phyloP scores from a whole-genome alignment of 1,140 invertebrate species.

The Cyrtorhinus lividipennis region DNA sequence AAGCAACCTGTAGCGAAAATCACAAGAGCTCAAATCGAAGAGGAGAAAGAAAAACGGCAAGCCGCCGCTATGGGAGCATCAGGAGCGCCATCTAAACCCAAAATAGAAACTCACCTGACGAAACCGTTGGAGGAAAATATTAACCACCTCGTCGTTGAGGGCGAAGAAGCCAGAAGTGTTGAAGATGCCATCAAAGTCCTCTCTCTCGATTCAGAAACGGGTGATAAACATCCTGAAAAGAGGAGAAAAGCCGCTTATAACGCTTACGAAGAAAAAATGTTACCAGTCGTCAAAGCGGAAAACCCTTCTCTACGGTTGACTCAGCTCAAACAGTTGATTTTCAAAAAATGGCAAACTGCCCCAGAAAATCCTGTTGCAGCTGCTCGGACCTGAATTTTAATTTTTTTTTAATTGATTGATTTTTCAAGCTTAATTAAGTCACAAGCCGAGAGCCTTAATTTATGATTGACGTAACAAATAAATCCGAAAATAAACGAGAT shows the following conservation, averaged over 20 bases:
- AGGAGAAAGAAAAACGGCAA: constrained; percentile 44
- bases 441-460: too few species aligned
- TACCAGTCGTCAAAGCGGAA: constrained; percentile 79
- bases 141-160: constrained; percentile 70
- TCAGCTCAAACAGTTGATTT: constrained; percentile 66
- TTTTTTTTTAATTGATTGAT: too few species aligned
- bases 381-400: background rate
- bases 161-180: constrained; percentile 71
- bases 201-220: constrained; percentile 28
- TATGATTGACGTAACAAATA: too few species aligned
- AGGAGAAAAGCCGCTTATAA: constrained; percentile 84
- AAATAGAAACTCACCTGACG: constrained; percentile 29
- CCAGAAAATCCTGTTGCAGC: constrained; percentile 73
- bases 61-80: constrained; percentile 31
- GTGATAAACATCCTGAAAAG: constrained; percentile 83
- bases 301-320: constrained; percentile 78
- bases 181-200: constrained; percentile 80
- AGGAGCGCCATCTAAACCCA: constrained; percentile 31
- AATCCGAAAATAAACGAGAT: too few species aligned
- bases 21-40: constrained; percentile 63
- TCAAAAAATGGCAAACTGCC: constrained; percentile 93
- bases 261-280: constrained; percentile 71
- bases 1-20: constrained; percentile 58
- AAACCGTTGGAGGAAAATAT: constrained; percentile 78
- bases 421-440: too few species aligned